Evolutionary conservation across 1,140 invertebrate genomes (phyloP), one percentile per base, ranked within the genome.

Genomic region (Drosophila seguyi): DNA sequence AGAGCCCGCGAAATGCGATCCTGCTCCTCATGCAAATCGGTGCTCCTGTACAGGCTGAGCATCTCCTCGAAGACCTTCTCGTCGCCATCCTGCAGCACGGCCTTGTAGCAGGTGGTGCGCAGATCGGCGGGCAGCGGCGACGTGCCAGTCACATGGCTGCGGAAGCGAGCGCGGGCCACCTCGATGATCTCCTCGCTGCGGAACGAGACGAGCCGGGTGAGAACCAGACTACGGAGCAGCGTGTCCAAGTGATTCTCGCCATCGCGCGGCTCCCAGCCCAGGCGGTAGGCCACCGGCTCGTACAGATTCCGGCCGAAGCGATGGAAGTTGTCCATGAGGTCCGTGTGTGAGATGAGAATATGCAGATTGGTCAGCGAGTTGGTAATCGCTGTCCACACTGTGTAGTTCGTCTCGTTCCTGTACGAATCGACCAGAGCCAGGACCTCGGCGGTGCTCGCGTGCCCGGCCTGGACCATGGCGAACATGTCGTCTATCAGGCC

Each of bases 401-500:
- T 98, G 92, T 97, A 99, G 93, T 98, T 96, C n/a, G 96, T 96
- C 93, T 99, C 98, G 73, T 97, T 94, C 56, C 95, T 94, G 92
- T 97, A 98, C 0, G 97, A 96, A 74, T 96, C 94, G 59, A 96
- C 94, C 7, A 97, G 93, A 81, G 95, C 95, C 11, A 95, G 75
- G 0, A 94, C 96, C 81, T 98, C 96, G 0, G 95, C 95, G 16
- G 97, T 97, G 31, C 95, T 95, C 2, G 95, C 94, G 71, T 97
- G 95, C 6, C 98, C 98, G n/a, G 97, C 96, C 93, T 98, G 96
- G 2, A 98, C 96, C 93, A 99, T 94, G 31, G 98, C 97, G 93
- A 98, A 99, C 38, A 99, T 94, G 93, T 99, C 99, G 93, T 98
- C 97, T 29, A 99, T 94, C 6, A 99, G 92, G 6, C 97, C 97